phyloP scores from a whole-genome alignment of 2,888 invertebrate genomes.

The Iselma pallidipennis region DNA sequence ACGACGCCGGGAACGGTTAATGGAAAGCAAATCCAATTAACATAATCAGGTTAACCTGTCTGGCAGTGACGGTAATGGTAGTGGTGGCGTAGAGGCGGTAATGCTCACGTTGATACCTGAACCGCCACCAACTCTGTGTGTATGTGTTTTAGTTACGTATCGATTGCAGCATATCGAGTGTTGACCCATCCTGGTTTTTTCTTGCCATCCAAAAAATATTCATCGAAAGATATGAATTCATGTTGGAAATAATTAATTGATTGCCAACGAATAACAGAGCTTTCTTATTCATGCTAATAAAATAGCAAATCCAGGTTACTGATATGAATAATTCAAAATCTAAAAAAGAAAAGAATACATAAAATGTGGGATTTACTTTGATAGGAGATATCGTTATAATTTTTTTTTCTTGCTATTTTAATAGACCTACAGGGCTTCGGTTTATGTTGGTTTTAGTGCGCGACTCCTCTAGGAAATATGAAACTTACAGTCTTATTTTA shows the following conservation, averaged over 20 bases:
- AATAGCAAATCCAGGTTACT: no score
- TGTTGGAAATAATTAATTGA: no score
- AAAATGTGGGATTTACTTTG: not conserved
- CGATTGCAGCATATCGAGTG: slow-evolving; percentile 18
- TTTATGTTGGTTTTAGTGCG: not conserved
- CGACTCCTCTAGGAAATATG: not conserved
- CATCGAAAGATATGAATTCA: no score
- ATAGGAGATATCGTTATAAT: no score
- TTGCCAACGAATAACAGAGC: no score
- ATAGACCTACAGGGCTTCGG: not conserved
- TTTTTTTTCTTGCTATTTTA: not conserved
- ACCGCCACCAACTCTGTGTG: not conserved
- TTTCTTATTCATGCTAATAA: no score
- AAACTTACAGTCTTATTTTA: not conserved
- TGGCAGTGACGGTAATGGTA: slow-evolving; percentile 14
- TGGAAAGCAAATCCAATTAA: slow-evolving; percentile 38
- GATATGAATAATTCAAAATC: no score
- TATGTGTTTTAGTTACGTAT: slow-evolving; percentile 19
- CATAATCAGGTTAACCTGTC: slow-evolving; percentile 36
- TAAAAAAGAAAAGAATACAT: not conserved
- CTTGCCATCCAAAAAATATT: not conserved
- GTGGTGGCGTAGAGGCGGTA: slow-evolving; percentile 9
- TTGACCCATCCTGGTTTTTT: slow-evolving; percentile 16
- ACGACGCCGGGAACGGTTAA: slow-evolving; percentile 23
- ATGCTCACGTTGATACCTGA: slow-evolving; percentile 9